Conservation (phyloP, 2,797 vertebrate species). For the Liparis tanakae region DNA sequence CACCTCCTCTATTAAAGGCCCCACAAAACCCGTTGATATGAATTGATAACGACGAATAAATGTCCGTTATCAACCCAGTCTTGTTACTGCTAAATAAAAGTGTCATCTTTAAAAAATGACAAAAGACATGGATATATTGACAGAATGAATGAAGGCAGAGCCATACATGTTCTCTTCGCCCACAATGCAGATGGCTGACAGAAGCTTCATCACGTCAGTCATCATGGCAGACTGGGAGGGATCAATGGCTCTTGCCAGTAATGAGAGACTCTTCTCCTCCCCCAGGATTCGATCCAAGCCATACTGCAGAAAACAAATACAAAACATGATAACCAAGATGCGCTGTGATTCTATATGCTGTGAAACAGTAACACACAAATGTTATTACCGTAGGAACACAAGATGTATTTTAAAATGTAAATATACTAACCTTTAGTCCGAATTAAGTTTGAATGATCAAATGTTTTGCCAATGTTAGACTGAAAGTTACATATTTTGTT, state of each 20-base stretch:
- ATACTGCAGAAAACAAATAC: slow-evolving; percentile 83
- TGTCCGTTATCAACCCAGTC: neutral
- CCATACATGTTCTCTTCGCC: slow-evolving; percentile 98
- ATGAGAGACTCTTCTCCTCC: slow-evolving; percentile 91
- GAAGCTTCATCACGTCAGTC: slow-evolving; percentile 95
- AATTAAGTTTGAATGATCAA: slow-evolving; percentile 11
- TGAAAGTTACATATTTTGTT: neutral
- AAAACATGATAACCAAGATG: slow-evolving; percentile 22
- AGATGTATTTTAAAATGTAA: neutral
- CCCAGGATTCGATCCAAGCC: slow-evolving; percentile 96
- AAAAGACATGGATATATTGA: slow-evolving; percentile 27
- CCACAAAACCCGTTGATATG: neutral
- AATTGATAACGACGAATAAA: slow-evolving; percentile 1
- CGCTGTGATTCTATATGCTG: slow-evolving; percentile 15
- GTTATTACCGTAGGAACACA: neutral
- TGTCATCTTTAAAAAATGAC: neutral
- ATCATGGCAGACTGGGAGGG: slow-evolving; percentile 92
- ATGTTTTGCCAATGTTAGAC: neutral
- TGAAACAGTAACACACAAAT: neutral
- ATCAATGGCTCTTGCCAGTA: slow-evolving; percentile 92
- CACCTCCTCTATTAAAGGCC: neutral
- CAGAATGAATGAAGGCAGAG: slow-evolving; percentile 39
- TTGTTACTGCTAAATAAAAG: neutral
- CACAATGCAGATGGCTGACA: slow-evolving; percentile 97
- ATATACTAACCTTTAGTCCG: neutral